Percentiles rank a stretch among this genome's conserved stretches.
These are phyloP conservation scores for Rafetus swinhoei DNA, from an alignment of 2,113 vertebrate species.

Conservation along the genomic window DNA sequence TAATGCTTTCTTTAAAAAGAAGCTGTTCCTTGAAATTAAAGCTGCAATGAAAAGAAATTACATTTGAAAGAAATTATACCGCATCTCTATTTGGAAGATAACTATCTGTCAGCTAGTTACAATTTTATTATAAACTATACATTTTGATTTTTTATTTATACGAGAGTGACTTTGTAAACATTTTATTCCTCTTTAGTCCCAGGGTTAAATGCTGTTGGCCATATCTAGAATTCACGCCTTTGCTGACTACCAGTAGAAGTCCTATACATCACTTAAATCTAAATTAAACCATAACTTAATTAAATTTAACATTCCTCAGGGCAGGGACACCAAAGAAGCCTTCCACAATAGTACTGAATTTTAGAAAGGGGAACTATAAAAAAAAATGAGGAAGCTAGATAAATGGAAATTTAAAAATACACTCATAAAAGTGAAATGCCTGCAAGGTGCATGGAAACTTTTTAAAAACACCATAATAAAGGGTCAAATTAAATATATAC, in stretches of 20 bases:
- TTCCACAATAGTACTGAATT: not conserved
- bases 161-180: not conserved
- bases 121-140: not conserved
- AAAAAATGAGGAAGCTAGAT: not conserved
- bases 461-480: not conserved
- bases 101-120: not conserved
- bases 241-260: not conserved
- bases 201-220: not conserved
- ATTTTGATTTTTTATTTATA: not conserved
- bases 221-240: not conserved
- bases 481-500: not conserved
- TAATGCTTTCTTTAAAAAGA: not conserved
- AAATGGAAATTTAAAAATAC: not conserved
- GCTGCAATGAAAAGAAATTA: not conserved
- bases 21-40: conserved; percentile 5
- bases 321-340: not conserved
- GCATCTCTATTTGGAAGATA: not conserved
- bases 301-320: not conserved
- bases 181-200: not conserved
- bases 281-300: not conserved
- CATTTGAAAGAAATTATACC: not conserved
- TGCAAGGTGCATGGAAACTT: not conserved
- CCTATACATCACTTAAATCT: fast-evolving
- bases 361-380: not conserved
- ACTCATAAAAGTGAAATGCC: not conserved